A percentile compares a stretch with the other conserved stretches of the same genome.
Evolutionary conservation across 2,888 invertebrate species (phyloP).

Genomic region (Zaprionus lineosus): DNA sequence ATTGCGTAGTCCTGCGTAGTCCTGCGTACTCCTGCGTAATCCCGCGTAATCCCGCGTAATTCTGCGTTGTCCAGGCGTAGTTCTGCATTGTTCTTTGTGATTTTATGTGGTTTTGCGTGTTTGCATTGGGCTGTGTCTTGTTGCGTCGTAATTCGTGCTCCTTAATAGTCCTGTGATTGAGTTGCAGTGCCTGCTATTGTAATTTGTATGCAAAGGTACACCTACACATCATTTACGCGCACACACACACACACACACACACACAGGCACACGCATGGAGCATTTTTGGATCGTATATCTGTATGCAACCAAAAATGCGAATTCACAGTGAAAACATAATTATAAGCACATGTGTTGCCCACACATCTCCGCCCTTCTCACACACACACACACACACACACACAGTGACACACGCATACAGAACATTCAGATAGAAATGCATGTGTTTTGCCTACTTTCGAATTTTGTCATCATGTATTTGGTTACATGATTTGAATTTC

Average conservation of each 20-base stretch:
- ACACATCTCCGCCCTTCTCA: too few relatives aligned
- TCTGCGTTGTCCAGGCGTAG: too few relatives aligned
- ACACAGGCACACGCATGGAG: slow-evolving; percentile 17
- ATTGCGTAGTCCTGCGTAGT: slow-evolving; percentile 29
- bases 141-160: too few relatives aligned
- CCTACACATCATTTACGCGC: slow-evolving; percentile 22
- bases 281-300: slow-evolving; percentile 9
- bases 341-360: slow-evolving; percentile 76
- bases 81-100: too few relatives aligned
- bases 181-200: slow-evolving; percentile 33
- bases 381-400: slow-evolving; percentile 15
- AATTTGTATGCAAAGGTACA: slow-evolving; percentile 50
- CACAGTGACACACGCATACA: slow-evolving; percentile 21
- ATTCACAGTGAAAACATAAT: slow-evolving; percentile 69
- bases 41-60: too few relatives aligned
- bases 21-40: too few relatives aligned
- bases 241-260: slow-evolving; percentile 20
- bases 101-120: too few relatives aligned
- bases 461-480: slow-evolving; percentile 65
- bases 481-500: slow-evolving; percentile 79
- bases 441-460: slow-evolving; percentile 41
- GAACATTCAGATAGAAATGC: background rate
- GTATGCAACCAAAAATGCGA: slow-evolving; percentile 38
- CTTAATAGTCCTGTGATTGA: too few relatives aligned
- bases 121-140: too few relatives aligned